Conservation (phyloP, 2,113 vertebrate genomes). For the Gorsachius goisagi region DNA sequence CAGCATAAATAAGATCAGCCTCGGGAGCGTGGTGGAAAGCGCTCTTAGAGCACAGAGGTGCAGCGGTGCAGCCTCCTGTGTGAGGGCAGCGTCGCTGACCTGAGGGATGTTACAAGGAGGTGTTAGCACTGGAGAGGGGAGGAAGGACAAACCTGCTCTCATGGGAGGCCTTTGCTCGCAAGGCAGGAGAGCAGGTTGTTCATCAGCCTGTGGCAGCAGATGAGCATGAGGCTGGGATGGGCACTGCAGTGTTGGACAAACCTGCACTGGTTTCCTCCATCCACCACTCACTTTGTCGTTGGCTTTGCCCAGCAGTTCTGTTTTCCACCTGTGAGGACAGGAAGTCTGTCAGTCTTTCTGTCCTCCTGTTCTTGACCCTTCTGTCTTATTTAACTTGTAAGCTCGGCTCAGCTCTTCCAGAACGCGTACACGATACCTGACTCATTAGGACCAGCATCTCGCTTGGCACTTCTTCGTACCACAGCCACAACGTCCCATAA, state of each 20-base stretch:
- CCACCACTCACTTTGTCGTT: not conserved
- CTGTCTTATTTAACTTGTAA: not conserved
- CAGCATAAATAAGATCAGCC: not conserved
- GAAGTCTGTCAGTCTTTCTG: not conserved
- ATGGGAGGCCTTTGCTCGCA: not conserved
- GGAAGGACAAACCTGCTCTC: not conserved
- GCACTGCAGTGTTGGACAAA: not conserved
- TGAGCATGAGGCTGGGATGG: rapidly evolving
- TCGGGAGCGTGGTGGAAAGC: not conserved
- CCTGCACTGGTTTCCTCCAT: not conserved
- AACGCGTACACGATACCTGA: rapidly evolving
- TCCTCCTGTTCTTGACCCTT: not conserved
- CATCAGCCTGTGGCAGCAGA: not conserved
- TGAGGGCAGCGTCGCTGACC: not conserved
- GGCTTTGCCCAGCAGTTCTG: not conserved
- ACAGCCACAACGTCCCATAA: not conserved
- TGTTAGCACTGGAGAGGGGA: not conserved
- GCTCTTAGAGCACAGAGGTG: not conserved
- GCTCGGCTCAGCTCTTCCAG: not conserved
- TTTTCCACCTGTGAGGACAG: not conserved
- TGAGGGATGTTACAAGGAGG: not conserved
- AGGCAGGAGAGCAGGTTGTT: not conserved
- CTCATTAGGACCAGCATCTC: not conserved
- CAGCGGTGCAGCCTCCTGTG: not conserved
- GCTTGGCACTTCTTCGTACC: not conserved